phyloP scores from a whole-genome alignment of 1,140 invertebrate species.

The Drosophila melanica region DNA sequence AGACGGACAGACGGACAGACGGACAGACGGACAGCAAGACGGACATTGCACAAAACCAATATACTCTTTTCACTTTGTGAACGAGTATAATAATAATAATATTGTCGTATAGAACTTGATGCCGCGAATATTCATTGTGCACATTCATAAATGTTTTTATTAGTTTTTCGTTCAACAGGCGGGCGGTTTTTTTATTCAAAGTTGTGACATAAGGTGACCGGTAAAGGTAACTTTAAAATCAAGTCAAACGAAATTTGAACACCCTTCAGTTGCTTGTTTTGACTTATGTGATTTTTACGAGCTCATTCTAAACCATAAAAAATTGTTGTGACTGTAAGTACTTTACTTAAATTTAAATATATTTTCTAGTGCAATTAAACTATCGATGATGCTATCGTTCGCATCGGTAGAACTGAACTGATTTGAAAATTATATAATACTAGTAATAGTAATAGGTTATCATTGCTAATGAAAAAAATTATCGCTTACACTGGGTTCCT shows the following conservation, averaged over 20 bases:
- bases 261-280: conserved; percentile 5
- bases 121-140: conserved; percentile 45
- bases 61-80: no score
- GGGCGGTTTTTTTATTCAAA: conserved; percentile 16
- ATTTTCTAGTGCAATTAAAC: no score
- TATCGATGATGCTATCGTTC: background rate
- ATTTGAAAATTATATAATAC: no score
- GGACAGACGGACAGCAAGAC: no score
- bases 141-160: conserved; percentile 59
- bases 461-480: no score
- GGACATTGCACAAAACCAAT: conserved; percentile 27
- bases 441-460: no score
- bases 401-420: no score
- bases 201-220: conserved; percentile 19
- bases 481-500: no score
- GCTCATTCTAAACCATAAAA: background rate
- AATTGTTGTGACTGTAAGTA: background rate
- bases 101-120: conserved; percentile 22
- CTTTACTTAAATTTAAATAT: no score
- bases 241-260: conserved; percentile 9
- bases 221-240: conserved; percentile 14
- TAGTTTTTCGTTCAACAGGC: conserved; percentile 29
- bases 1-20: no score
- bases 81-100: background rate
- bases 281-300: background rate